Percentiles rank a stretch among this genome's conserved stretches.
phyloP scores from a whole-genome alignment of 1,140 invertebrate genomes.

The Stenopsyche tienmushanensis region DNA sequence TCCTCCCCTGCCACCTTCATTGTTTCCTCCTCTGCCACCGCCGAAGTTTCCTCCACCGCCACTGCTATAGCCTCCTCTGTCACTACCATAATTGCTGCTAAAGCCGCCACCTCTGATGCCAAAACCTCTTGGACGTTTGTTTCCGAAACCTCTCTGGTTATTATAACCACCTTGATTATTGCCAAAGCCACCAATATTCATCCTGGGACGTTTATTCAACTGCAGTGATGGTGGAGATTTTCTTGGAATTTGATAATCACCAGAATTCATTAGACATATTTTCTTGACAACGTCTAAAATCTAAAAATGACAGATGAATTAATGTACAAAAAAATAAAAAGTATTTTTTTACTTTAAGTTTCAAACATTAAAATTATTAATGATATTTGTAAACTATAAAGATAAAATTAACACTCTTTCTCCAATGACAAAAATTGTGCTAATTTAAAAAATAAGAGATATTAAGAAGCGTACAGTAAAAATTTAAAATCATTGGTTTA shows the following conservation, averaged over 20 bases:
- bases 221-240: conserved; percentile 48
- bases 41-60: neutral
- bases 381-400: too few relatives aligned
- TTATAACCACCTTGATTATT: neutral
- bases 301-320: conserved; percentile 51
- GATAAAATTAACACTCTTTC: too few relatives aligned
- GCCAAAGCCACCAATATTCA: neutral
- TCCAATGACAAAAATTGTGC: too few relatives aligned
- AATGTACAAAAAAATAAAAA: too few relatives aligned
- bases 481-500: conserved; percentile 33
- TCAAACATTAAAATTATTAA: too few relatives aligned
- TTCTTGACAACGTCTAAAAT: conserved; percentile 64
- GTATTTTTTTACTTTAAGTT: conserved; percentile 12
- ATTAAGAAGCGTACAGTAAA: too few relatives aligned
- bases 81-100: neutral
- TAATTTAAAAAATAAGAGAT: too few relatives aligned
- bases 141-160: neutral
- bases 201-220: conserved; percentile 46
- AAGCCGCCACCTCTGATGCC: neutral
- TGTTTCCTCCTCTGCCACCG: conserved; percentile 14
- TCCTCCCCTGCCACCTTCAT: neutral
- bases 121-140: neutral
- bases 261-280: conserved; percentile 71
- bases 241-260: conserved; percentile 66
- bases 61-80: neutral